phyloP scores from a whole-genome alignment of 2,888 invertebrate genomes.

The Ditula angustiorana region DNA sequence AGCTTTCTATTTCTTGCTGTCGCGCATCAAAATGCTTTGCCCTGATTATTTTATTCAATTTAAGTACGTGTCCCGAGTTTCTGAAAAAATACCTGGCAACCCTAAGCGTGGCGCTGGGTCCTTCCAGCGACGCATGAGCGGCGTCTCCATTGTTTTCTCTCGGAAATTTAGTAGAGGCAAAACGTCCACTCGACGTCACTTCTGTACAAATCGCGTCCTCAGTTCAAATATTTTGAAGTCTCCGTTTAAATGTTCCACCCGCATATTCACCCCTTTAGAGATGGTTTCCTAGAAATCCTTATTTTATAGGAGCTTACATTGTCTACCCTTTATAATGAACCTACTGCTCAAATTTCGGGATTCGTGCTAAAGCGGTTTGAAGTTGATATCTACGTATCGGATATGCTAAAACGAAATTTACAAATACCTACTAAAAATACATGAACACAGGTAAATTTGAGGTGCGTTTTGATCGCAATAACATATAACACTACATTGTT shows the following conservation, averaged over 20 bases:
- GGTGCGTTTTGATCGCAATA: background rate
- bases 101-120: background rate
- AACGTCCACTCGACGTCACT: background rate
- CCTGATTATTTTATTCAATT: too few species aligned
- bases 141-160: background rate
- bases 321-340: background rate
- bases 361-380: background rate
- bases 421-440: too few species aligned
- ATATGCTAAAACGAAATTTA: too few species aligned
- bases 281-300: background rate
- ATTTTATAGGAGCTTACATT: background rate
- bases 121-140: background rate
- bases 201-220: conserved; percentile 1
- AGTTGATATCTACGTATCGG: background rate
- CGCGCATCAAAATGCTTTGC: too few species aligned
- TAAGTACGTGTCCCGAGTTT: too few species aligned
- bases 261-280: background rate
- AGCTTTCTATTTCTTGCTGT: too few species aligned
- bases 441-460: background rate
- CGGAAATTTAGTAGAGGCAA: background rate
- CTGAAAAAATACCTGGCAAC: too few species aligned
- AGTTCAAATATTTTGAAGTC: background rate
- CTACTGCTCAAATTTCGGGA: background rate
- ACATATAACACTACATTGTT: background rate
- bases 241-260: background rate